Evolutionary conservation across 2,888 invertebrate genomes (phyloP), one percentile per base, ranked within the genome.

Genomic region (Polietes domitor): DNA sequence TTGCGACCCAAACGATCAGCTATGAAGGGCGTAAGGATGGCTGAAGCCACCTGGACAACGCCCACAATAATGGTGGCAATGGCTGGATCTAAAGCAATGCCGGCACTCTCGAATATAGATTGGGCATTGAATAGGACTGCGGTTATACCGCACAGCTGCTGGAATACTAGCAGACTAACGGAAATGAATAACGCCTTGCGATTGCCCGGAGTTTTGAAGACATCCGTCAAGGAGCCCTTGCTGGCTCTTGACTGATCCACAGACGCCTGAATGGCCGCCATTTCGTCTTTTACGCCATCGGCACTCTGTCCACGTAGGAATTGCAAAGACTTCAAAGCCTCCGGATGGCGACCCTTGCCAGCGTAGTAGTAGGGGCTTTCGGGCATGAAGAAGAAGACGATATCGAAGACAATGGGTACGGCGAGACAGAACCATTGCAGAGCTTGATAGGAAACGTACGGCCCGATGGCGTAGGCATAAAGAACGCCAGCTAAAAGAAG

Each of bases 71-170:
- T 96, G 10, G 96, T 95, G 0, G 95, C 94, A 19, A 94, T 88
- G 5, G 94, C 93, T 0, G 95, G 93, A 53, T 95, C 92, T 0
- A 96, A 88, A 0, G 92, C 89, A 0, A 94, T 94, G 1, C 94
- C 94, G 0, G 97, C 95, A 0, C 93, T 94, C 0, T 92, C 89
- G 89, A 97, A 96, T 88, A 97, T 96, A 55, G 92, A 93, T 86
- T 95, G 94, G 88, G 96, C 95, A 91, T 96, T 96, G 91, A 96
- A 96, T 1, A 97, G 93, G 0, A 97, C 95, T 0, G 96, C 95
- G 91, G 96, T 96, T 89, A 96, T 96, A 0, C 97, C 97, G 0
- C 95, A 95, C 84, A 97, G 93, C 91, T 98, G 98, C 90, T 98
- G 98, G 92, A 97, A 96, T 86, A 94, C 93, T 72, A 96, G 95